Percentiles rank a stretch among this genome's conserved stretches.
Conservation (phyloP, 2,113 vertebrate species). For the Sinocyclocheilus anshuiensis region DNA sequence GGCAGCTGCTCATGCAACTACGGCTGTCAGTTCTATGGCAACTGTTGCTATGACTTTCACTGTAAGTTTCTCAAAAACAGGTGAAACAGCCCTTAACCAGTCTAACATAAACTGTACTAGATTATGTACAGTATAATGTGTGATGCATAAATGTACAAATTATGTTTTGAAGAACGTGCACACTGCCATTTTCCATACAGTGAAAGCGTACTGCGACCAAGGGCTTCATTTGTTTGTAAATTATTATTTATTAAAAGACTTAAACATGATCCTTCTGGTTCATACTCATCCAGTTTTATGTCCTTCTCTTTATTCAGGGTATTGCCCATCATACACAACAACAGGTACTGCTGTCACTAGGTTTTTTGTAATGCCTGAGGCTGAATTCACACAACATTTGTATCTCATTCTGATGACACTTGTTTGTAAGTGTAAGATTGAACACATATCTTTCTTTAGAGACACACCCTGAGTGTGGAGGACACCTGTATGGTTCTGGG, state of each 20-base stretch:
- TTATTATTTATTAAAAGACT: neutral
- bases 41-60: slow-evolving; percentile 53
- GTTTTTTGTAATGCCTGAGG: neutral
- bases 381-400: neutral
- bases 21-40: slow-evolving; percentile 49
- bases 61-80: neutral
- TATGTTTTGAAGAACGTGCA: neutral
- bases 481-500: slow-evolving; percentile 71
- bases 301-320: neutral
- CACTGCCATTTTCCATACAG: neutral
- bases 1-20: slow-evolving; percentile 67
- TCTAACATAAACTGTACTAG: neutral
- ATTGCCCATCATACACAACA: neutral
- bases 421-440: neutral
- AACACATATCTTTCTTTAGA: neutral
- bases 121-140: neutral
- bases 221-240: neutral
- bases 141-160: neutral
- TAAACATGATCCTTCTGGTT: neutral
- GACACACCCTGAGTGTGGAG: slow-evolving; percentile 73
- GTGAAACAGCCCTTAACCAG: neutral
- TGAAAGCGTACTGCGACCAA: neutral
- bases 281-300: neutral
- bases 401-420: neutral
- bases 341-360: neutral